Conservation (phyloP, 1,140 invertebrate species). For the Leptopilina boulardi region DNA sequence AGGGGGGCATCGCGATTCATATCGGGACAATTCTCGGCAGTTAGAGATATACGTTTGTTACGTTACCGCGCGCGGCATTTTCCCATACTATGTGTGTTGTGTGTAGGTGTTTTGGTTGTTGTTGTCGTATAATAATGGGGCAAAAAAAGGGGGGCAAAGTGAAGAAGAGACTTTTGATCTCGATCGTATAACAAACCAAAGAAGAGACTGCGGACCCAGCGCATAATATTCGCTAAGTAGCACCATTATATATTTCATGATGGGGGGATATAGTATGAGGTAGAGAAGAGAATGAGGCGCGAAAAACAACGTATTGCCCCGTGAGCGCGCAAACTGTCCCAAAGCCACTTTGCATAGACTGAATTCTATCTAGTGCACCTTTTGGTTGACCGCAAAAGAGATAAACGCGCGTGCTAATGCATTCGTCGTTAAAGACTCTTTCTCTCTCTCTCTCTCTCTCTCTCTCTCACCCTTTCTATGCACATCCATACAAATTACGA, state of each 20-base stretch:
- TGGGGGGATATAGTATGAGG: no score
- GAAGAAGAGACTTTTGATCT: conserved; percentile 58
- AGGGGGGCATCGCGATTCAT: conserved; percentile 47
- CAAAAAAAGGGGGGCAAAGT: conserved; percentile 43
- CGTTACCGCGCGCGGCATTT: conserved; percentile 24
- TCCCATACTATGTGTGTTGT: conserved; percentile 41
- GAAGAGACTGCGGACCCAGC: no score
- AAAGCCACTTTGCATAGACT: conserved; percentile 53
- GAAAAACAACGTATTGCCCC: conserved; percentile 22
- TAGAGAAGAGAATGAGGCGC: neutral
- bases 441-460: neutral
- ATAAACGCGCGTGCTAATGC: neutral
- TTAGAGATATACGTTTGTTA: conserved; percentile 54
- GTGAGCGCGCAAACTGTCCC: conserved; percentile 43
- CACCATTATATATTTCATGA: conserved; percentile 53
- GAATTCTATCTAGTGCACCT: conserved; percentile 44
- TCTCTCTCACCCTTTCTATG: neutral
- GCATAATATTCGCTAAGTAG: conserved; percentile 58
- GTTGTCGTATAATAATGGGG: conserved; percentile 52
- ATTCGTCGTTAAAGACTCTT: conserved; percentile 24
- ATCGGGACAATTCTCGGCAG: conserved; percentile 44
- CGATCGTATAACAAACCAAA: conserved; percentile 53
- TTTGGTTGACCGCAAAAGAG: conserved; percentile 43
- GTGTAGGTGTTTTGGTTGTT: no score
- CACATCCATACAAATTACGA: neutral